Evolutionary conservation across 2,797 vertebrate species (phyloP), one percentile per base, ranked within the genome.

Genomic region (Poeciliopsis gracilis): DNA sequence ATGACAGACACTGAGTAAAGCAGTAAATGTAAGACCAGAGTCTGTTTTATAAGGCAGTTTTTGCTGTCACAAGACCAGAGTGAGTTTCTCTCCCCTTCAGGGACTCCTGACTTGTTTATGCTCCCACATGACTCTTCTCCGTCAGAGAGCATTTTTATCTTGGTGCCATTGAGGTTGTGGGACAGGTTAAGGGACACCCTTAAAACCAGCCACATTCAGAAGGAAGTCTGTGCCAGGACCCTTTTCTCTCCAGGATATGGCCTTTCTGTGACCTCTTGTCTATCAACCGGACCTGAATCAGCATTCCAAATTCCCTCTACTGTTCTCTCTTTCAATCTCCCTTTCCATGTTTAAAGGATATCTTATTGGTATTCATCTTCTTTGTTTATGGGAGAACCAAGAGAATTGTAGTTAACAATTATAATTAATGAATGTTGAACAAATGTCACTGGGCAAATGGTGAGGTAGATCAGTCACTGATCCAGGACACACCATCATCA

Each of bases 191-290:
- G 38, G 76, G 77, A 84, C 76, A 79, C 79, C 79, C 75, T 67
- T 81, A 78, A 74, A 78, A 87, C 72, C 77, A 86, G 57, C 76
- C 38, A 25, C 79, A 79, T 76, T 86, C 63, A n/a, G 71, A 87
- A 84, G 83, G 66, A 90, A 87, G 79, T 87, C 76, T 87, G 81
- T 74, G 43, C 23, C 75, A 33, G 69, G 69, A 77, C 82, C 77
- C 75, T 76, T 86, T 89, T 90, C 83, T 88, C 72, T 87, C 76
- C 91, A 92, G 94, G 91, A 93, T 88, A 59, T 87, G 92, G 90
- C 92, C 91, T 83, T 67, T 13, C 13, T 74, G 1, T 91, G 90
- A 90, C 91, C 90, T 77, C 38, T 43, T 47, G 33, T 90, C 86
- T 79, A 63, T 88, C 87, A 86, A 69, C 86, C 74, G 87, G 89